phyloP scores from a whole-genome alignment of 2,888 invertebrate genomes.

The Idaea dimidiata region DNA sequence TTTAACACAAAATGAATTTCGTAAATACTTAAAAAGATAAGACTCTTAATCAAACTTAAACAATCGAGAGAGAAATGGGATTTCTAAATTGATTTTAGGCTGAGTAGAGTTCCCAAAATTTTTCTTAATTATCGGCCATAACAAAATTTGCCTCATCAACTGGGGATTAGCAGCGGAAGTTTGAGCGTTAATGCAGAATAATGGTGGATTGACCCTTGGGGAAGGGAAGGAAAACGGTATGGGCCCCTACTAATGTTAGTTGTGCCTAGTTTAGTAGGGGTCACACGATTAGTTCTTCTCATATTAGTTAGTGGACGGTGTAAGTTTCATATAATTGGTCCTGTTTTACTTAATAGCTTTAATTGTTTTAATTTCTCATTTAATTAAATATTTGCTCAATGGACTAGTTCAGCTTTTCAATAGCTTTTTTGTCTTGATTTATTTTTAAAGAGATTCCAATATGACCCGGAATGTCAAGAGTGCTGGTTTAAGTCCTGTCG shows the following conservation, averaged over 20 bases:
- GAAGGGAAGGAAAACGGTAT: slow-evolving; percentile 52
- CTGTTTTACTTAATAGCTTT: neutral
- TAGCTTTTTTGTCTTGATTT: neutral
- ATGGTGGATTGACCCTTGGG: slow-evolving; percentile 64
- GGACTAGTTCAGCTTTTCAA: no score
- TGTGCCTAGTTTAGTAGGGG: slow-evolving; percentile 56
- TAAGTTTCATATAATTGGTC: neutral
- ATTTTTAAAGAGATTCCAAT: neutral
- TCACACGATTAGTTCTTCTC: slow-evolving; percentile 45
- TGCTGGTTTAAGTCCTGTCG: no score
- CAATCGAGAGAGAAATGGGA: slow-evolving; percentile 8
- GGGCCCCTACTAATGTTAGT: slow-evolving; percentile 59
- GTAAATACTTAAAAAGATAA: no score
- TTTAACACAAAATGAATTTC: no score
- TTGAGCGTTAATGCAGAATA: slow-evolving; percentile 71
- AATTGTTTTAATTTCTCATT: neutral
- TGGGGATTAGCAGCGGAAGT: slow-evolving; percentile 60
- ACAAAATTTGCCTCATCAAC: slow-evolving; percentile 63
- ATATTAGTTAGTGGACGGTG: neutral
- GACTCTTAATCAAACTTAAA: neutral
- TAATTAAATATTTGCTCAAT: no score
- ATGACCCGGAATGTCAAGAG: no score
- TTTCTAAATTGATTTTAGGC: slow-evolving; percentile 14
- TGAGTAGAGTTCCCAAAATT: slow-evolving; percentile 28
- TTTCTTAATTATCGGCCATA: slow-evolving; percentile 54